Evolutionary conservation across 2,113 vertebrate species (phyloP).

Genomic region (Ochotona curzoniae): DNA sequence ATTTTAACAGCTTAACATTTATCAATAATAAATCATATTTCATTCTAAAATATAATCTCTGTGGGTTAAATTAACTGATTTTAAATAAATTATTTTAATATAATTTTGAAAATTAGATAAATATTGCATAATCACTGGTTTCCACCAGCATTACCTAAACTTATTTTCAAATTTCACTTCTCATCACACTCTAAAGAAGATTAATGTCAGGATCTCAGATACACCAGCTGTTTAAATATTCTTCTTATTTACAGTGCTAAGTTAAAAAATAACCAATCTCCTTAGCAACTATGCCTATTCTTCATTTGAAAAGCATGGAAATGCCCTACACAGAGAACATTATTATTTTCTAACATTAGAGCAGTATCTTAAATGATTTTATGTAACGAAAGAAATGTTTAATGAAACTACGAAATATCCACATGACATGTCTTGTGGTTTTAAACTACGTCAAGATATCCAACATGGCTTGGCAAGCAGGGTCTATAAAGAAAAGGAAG

Average conservation of each 20-base stretch:
- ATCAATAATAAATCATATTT: constrained; percentile 20
- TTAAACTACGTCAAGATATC: constrained; percentile 35
- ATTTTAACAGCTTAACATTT: constrained; percentile 52
- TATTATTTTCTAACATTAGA: constrained; percentile 36
- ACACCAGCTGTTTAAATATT: constrained; percentile 80
- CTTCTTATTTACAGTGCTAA: constrained; percentile 67
- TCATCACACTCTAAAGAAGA: constrained; percentile 67
- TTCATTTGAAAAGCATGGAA: constrained; percentile 35
- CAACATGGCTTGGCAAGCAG: constrained; percentile 33
- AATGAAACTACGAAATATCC: constrained; percentile 35
- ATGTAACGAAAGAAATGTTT: constrained; percentile 53
- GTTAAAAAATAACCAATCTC: constrained; percentile 69
- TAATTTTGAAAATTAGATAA: constrained; percentile 65
- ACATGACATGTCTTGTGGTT: background rate
- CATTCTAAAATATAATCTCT: constrained; percentile 42
- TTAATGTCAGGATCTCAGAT: constrained; percentile 62
- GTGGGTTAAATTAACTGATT: constrained; percentile 23
- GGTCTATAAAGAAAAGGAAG: constrained; percentile 62
- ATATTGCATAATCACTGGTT: constrained; percentile 41
- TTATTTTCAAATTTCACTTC: constrained; percentile 62
- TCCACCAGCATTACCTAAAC: constrained; percentile 72
- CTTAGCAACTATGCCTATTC: constrained; percentile 65
- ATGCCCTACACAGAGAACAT: background rate
- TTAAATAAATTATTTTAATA: constrained; percentile 4
- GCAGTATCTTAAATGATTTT: constrained; percentile 50